These are phyloP conservation scores for Acanthosepion esculentum DNA, from an alignment of 2,888 invertebrate genomes.

Conservation along the genomic window DNA sequence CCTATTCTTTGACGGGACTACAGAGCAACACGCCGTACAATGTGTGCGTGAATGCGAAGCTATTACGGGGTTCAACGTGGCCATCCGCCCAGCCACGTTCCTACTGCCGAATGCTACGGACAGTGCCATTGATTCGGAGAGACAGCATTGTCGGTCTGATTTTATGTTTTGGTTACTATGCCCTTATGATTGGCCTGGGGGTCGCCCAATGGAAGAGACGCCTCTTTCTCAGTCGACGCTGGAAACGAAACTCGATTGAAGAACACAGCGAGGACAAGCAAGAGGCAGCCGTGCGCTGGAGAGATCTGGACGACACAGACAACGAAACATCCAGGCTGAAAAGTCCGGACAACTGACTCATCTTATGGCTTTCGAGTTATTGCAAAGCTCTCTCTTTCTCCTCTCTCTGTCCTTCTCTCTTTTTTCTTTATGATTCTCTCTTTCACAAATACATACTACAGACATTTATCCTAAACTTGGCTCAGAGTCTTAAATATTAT, in stretches of 20 bases:
- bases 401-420: too few relatives aligned
- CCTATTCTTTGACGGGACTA: not conserved
- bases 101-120: conserved; percentile 8
- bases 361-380: not conserved
- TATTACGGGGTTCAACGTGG: not conserved
- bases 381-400: not conserved
- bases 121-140: conserved; percentile 33
- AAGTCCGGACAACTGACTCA: not conserved
- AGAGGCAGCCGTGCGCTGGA: conserved; percentile 36
- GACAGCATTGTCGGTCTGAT: conserved; percentile 38
- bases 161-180: conserved; percentile 38
- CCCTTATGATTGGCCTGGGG: conserved; percentile 37
- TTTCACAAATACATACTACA: too few relatives aligned
- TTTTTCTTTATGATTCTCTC: too few relatives aligned
- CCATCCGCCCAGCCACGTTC: not conserved
- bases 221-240: not conserved
- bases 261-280: conserved; percentile 17
- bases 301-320: conserved; percentile 46
- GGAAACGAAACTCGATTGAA: conserved; percentile 16
- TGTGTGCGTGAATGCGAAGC: conserved; percentile 24
- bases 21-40: conserved; percentile 45
- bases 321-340: conserved; percentile 42
- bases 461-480: too few relatives aligned
- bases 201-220: conserved; percentile 42
- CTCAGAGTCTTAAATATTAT: not conserved